phyloP scores from a whole-genome alignment of 2,113 vertebrate genomes.

The Eira barbara region DNA sequence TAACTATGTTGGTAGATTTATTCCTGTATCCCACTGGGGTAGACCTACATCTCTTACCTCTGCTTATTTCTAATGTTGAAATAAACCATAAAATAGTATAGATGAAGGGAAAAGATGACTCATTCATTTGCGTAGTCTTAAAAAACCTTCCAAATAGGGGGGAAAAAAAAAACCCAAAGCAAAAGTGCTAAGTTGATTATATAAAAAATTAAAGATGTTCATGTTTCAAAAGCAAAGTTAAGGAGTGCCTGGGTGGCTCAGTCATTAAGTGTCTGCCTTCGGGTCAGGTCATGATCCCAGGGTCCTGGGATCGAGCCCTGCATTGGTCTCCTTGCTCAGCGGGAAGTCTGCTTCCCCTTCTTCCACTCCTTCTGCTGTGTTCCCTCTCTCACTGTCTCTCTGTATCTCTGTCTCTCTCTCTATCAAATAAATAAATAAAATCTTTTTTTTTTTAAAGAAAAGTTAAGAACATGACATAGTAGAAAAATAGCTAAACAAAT shows the following conservation, averaged over 20 bases:
- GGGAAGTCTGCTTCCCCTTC: too few relatives aligned
- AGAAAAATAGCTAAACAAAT: neutral
- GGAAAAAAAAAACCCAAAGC: neutral
- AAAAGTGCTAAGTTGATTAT: neutral
- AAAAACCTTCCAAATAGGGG: constrained; percentile 1
- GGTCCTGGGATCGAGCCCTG: too few relatives aligned
- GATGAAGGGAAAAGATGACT: constrained; percentile 15
- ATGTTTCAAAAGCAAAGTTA: neutral
- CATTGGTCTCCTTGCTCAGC: too few relatives aligned
- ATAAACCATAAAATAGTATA: neutral
- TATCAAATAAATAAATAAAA: too few relatives aligned
- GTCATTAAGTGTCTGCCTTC: too few relatives aligned
- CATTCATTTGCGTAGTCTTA: neutral
- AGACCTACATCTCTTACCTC: constrained; percentile 50
- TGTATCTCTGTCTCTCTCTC: too few relatives aligned
- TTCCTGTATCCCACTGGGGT: constrained; percentile 36
- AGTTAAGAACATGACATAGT: neutral
- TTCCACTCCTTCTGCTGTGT: too few relatives aligned
- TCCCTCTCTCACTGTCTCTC: too few relatives aligned
- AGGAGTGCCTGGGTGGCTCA: too few relatives aligned
- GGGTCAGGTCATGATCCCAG: too few relatives aligned
- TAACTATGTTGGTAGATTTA: constrained; percentile 27
- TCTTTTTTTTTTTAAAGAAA: too few relatives aligned
- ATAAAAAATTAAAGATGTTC: constrained; percentile 7
- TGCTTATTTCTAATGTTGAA: constrained; percentile 49